These are phyloP conservation scores for Drymonia ruficornis DNA, from an alignment of 2,888 invertebrate species.

Conservation along the genomic window DNA sequence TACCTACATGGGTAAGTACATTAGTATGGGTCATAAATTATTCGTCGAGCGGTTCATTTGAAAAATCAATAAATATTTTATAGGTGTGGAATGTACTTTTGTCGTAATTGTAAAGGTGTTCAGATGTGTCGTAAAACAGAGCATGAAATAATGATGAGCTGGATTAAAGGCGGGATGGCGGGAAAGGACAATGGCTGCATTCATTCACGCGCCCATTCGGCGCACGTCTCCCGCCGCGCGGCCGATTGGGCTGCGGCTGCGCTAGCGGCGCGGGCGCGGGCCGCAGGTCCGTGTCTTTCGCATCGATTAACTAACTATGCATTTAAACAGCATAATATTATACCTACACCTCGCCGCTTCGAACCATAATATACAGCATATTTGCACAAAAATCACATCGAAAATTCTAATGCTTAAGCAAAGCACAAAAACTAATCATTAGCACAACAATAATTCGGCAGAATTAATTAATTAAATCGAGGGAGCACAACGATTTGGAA, in stretches of 20 bases:
- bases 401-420: constrained; percentile 1
- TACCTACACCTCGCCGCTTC: neutral
- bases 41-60: neutral
- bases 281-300: constrained; percentile 7
- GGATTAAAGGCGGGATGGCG: constrained; percentile 22
- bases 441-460: neutral
- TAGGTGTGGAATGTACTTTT: neutral
- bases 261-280: constrained; percentile 13
- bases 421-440: constrained; percentile 2
- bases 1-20: no score
- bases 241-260: constrained; percentile 9
- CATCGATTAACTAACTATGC: neutral
- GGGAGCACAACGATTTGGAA: neutral
- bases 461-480: neutral
- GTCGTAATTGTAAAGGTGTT: neutral
- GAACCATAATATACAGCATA: constrained; percentile 5
- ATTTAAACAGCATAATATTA: neutral
- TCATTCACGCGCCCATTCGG: constrained; percentile 50
- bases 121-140: constrained; percentile 17
- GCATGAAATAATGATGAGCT: constrained; percentile 29
- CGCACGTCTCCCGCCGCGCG: constrained; percentile 40
- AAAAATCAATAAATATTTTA: constrained; percentile 2
- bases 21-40: neutral
- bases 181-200: constrained; percentile 45
- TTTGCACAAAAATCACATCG: constrained; percentile 9